phyloP scores from a whole-genome alignment of 2,113 vertebrate genomes.

The Myotis brandtii region DNA sequence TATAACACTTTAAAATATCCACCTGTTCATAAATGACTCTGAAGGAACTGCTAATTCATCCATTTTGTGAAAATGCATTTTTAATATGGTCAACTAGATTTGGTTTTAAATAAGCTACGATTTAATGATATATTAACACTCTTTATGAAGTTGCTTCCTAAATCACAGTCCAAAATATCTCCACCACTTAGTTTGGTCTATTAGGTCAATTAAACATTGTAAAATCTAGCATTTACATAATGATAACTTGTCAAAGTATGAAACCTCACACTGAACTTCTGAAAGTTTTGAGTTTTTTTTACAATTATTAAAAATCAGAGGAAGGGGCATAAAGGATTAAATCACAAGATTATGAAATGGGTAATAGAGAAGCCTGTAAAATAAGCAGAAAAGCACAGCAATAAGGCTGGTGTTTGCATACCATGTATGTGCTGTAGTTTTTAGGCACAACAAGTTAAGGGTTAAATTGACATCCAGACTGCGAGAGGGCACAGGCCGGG shows the following conservation, averaged over 20 bases:
- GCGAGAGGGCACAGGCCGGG: no score
- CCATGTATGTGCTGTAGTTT: slow-evolving; percentile 57
- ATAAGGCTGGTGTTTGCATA: slow-evolving; percentile 66
- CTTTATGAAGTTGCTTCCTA: slow-evolving; percentile 28
- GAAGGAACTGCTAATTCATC: slow-evolving; percentile 62
- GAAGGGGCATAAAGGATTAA: slow-evolving; percentile 23
- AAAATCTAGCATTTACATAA: slow-evolving; percentile 65
- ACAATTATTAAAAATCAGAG: slow-evolving; percentile 60
- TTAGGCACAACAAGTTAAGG: slow-evolving; percentile 82
- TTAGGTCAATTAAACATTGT: not conserved
- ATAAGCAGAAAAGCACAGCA: slow-evolving; percentile 38
- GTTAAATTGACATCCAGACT: slow-evolving; percentile 52
- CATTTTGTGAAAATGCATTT: slow-evolving; percentile 65
- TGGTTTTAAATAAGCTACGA: slow-evolving; percentile 71
- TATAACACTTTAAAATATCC: slow-evolving; percentile 28
- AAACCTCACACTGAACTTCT: slow-evolving; percentile 42
- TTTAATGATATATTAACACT: slow-evolving; percentile 74
- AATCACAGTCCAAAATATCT: slow-evolving; percentile 36
- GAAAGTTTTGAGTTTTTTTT: slow-evolving; percentile 4
- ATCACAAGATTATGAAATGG: slow-evolving; percentile 57
- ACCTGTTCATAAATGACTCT: slow-evolving; percentile 33
- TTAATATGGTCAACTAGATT: slow-evolving; percentile 61
- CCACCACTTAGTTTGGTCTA: not conserved
- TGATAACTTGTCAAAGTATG: slow-evolving; percentile 30
- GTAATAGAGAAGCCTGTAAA: slow-evolving; percentile 62